phyloP scores from a whole-genome alignment of 2,113 vertebrate species.

The Zosterops borbonicus region DNA sequence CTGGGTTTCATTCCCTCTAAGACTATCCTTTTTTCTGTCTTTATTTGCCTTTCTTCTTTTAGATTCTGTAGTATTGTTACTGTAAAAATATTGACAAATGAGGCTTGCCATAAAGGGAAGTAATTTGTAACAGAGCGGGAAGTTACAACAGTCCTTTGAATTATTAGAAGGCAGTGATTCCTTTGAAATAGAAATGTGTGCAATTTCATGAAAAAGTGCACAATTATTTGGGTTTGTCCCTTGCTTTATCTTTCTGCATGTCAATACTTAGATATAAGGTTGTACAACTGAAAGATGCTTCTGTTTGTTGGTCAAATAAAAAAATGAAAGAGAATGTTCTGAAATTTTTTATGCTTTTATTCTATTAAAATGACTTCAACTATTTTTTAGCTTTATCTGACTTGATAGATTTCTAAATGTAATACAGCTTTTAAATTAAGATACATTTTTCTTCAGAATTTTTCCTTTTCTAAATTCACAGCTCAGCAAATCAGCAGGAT shows the following conservation, averaged over 20 bases:
- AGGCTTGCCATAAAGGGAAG: background rate
- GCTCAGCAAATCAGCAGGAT: background rate
- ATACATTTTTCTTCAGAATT: background rate
- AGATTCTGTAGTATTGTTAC: background rate
- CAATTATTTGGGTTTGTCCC: background rate
- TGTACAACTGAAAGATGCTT: background rate
- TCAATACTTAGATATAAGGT: background rate
- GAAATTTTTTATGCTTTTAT: background rate
- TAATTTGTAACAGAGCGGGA: background rate
- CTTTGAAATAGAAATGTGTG: background rate
- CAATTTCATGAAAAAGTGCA: background rate
- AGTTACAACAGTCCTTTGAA: background rate
- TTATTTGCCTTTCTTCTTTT: background rate
- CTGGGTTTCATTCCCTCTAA: background rate
- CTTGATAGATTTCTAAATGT: background rate
- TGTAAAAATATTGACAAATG: slow-evolving; percentile 1
- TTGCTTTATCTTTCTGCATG: background rate
- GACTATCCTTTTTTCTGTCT: background rate
- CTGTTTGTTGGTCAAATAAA: background rate
- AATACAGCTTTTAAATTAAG: background rate
- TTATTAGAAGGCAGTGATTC: background rate
- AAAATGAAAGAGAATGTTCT: background rate
- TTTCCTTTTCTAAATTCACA: background rate
- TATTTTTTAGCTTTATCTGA: background rate
- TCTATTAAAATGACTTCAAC: background rate